Base-by-base conservation (phyloP, 2,113 vertebrate species). In the Azemiops feae region DNA sequence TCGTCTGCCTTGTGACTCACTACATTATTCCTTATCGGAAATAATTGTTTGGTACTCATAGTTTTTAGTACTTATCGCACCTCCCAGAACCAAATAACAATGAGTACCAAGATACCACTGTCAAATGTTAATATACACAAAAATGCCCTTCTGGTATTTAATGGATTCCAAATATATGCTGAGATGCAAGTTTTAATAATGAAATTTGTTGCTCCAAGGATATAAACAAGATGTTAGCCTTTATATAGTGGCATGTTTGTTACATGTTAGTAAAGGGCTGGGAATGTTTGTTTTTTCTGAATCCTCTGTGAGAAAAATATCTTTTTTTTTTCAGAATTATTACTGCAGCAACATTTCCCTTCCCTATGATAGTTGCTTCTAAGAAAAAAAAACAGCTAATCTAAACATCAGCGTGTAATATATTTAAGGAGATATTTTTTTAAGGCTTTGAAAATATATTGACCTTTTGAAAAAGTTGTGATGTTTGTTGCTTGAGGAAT, bases 381-480 rank as follows among this genome's bases (percentile, higher is more conserved):
- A 54, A 81, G 23, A 43, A 92, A 60, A 92, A 89, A 39, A 50
- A 9, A 9, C 4, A 45, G 25, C 25, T 8, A 88, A 89, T 12
- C 14, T 22, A 74, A 88, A 81, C 58, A 81, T 9, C 50, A 89
- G 16, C 23, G 25, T n/a, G n/a, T 30, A 55, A 43, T 0, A 55
- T n/a, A 52, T 47, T 55, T 20, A 55, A 92, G 50, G 11, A 30
- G 39, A 14, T 12, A 5, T 55, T 47, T 55, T 47, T 45, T 91
- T 87, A 57, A 58, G 39, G 20, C 0, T 34, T 74, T 74, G 14
- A 74, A 74, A 74, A 74, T 34, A 81, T 81, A 43, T 43, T 91
- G 54, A 34, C 23, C 43, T 93, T 93, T 16, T 2, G 8, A 74
- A 53, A 88, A 96, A 91, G 96, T 95, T 91, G 92, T 2, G 4